A percentile compares a stretch with the other conserved stretches of the same genome.
Evolutionary conservation across 92 coral and sea anemone species (phyloP).

Genomic region (Chrysogorgia sp.): DNA sequence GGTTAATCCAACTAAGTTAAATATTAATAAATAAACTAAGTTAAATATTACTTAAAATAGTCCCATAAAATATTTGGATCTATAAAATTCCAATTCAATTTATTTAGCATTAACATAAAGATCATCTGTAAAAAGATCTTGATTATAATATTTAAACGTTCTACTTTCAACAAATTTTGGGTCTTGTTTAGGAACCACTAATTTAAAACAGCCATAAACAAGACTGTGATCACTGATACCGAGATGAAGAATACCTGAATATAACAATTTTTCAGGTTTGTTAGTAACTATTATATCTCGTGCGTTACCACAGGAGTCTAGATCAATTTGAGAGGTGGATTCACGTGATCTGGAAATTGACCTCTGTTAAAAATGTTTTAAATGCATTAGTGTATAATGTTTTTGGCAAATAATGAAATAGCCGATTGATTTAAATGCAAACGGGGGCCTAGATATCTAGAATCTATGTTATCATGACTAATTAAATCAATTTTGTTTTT

Average conservation of each 20-base stretch:
- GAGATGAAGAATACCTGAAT: not conserved
- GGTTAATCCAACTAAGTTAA: not conserved
- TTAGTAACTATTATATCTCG: not conserved
- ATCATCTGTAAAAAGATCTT: not conserved
- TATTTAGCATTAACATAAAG: not conserved
- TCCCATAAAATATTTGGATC: constrained; percentile 7
- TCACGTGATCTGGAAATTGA: no score
- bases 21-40: not conserved
- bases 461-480: no score
- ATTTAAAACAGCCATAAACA: not conserved
- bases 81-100: not conserved
- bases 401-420: no score
- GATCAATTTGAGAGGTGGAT: no score
- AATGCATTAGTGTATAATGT: no score
- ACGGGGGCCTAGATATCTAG: no score
- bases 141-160: not conserved
- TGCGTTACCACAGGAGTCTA: no score
- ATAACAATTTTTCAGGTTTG: not conserved
- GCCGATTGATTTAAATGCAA: no score
- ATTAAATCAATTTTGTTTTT: no score
- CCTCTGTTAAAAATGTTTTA: no score
- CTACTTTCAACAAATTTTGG: not conserved
- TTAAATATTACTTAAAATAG: not conserved
- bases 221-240: constrained; percentile 15
- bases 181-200: not conserved